These are phyloP conservation scores for Dascillus cervinus DNA, from an alignment of 2,888 invertebrate genomes.

Conservation along the genomic window DNA sequence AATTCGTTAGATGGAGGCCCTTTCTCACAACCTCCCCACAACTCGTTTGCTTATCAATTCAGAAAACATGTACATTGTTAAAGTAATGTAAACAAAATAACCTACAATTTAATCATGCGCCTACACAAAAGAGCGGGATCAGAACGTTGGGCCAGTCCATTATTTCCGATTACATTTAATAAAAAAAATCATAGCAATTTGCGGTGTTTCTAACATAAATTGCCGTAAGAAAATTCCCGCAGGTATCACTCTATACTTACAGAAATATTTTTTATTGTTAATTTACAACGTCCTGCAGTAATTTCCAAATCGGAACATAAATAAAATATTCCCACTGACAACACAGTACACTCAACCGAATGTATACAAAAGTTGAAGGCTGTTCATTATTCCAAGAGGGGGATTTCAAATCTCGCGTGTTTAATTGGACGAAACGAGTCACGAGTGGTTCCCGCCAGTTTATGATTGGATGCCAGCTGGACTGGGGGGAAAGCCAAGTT, in stretches of 20 bases:
- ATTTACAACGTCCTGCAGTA: slow-evolving; percentile 59
- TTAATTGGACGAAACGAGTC: slow-evolving; percentile 35
- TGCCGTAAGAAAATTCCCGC: slow-evolving; percentile 22
- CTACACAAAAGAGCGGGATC: slow-evolving; percentile 41
- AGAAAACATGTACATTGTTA: no score
- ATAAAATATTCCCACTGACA: slow-evolving; percentile 39
- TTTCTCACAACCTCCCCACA: no score
- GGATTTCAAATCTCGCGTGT: slow-evolving; percentile 41
- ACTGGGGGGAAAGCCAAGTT: slow-evolving; percentile 7
- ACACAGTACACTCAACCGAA: slow-evolving; percentile 42
- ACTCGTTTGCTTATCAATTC: no score
- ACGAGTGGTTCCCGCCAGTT: slow-evolving; percentile 39
- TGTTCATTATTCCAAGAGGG: slow-evolving; percentile 38
- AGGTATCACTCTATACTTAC: slow-evolving; percentile 47
- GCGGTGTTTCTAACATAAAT: slow-evolving; percentile 38
- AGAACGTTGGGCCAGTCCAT: slow-evolving; percentile 39
- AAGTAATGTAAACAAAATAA: no score
- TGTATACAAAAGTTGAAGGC: slow-evolving; percentile 42
- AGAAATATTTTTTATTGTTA: slow-evolving; percentile 58
- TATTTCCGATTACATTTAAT: slow-evolving; percentile 19
- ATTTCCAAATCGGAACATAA: slow-evolving; percentile 65
- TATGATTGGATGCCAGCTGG: slow-evolving; percentile 31
- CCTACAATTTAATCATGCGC: slow-evolving; percentile 25
- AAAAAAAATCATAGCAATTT: slow-evolving; percentile 23
- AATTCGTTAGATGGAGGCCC: neutral